Conservation (phyloP, 1,140 invertebrate genomes). For the Caenorhabditis remanei region DNA sequence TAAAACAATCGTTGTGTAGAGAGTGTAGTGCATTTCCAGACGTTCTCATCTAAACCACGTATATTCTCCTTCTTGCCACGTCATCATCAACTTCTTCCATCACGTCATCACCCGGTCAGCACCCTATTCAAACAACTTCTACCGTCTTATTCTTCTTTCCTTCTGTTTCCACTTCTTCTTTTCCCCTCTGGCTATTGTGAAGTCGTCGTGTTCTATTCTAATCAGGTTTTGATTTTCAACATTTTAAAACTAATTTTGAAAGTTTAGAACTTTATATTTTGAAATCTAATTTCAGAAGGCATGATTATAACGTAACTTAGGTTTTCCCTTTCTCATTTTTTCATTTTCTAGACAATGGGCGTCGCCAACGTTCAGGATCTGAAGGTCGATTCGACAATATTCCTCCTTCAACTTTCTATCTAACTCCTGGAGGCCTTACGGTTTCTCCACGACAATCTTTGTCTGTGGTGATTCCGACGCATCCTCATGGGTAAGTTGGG, state of each 20-base stretch:
- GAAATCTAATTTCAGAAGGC: not conserved
- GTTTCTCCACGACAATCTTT: conserved; percentile 29
- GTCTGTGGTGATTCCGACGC: conserved; percentile 44
- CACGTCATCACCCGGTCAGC: conserved; percentile 25
- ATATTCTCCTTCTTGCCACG: conserved; percentile 35
- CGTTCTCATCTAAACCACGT: conserved; percentile 51
- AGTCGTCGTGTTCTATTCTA: conserved; percentile 34
- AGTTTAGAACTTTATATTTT: not conserved
- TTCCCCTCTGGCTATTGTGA: not conserved
- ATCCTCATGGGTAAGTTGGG: conserved; percentile 42
- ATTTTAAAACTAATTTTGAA: not conserved
- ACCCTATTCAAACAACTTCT: conserved; percentile 48
- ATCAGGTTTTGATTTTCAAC: conserved; percentile 31
- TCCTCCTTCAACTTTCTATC: conserved; percentile 32
- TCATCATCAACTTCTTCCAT: conserved; percentile 20
- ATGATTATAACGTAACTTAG: not conserved
- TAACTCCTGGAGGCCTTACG: conserved; percentile 6
- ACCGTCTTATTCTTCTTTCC: not conserved
- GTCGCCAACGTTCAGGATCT: conserved; percentile 31
- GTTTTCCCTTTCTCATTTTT: not conserved
- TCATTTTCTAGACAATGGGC: conserved; percentile 36
- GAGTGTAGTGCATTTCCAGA: conserved; percentile 59
- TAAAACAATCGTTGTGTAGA: not conserved
- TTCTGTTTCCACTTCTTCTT: conserved; percentile 42
- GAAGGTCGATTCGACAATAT: conserved; percentile 40